Conservation (phyloP, 2,113 vertebrate genomes). For the Neolamprologus ventralis region DNA sequence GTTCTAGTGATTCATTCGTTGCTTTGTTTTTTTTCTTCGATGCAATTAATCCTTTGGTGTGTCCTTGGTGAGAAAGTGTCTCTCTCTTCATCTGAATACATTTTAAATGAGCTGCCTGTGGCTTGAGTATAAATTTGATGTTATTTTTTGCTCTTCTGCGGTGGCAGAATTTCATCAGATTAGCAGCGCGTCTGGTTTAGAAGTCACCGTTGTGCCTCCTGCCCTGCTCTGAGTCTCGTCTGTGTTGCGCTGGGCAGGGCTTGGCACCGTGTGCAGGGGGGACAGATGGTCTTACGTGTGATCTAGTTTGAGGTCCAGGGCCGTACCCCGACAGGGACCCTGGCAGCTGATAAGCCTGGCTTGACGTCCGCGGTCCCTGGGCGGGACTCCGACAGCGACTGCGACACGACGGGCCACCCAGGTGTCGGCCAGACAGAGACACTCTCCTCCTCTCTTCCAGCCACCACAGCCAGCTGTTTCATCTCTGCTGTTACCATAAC, state of each 20-base stretch:
- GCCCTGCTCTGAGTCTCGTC: conserved; percentile 26
- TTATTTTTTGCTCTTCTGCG: background rate
- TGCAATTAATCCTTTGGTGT: background rate
- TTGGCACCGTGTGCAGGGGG: conserved; percentile 39
- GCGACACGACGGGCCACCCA: conserved; percentile 30
- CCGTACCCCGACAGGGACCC: conserved; percentile 25
- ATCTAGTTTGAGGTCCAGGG: conserved; percentile 54
- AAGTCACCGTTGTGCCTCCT: background rate
- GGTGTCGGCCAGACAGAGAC: conserved; percentile 19
- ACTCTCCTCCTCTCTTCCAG: background rate
- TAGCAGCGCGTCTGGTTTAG: background rate
- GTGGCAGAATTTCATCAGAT: conserved; percentile 27
- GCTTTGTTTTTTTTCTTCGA: background rate
- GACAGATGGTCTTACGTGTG: conserved; percentile 57
- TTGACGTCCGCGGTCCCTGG: conserved; percentile 3
- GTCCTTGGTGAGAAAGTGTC: background rate
- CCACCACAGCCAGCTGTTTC: conserved; percentile 37
- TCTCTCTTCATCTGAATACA: conserved; percentile 15
- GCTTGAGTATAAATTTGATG: conserved; percentile 27
- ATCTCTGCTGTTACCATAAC: background rate
- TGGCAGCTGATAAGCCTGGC: conserved; percentile 46
- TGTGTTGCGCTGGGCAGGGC: conserved; percentile 25
- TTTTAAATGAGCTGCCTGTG: conserved; percentile 30
- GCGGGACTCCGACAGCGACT: background rate
- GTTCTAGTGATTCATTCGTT: background rate